These are phyloP conservation scores for Corythornis leucogaster DNA, from an alignment of 2,797 vertebrate genomes.

Conservation along the genomic window DNA sequence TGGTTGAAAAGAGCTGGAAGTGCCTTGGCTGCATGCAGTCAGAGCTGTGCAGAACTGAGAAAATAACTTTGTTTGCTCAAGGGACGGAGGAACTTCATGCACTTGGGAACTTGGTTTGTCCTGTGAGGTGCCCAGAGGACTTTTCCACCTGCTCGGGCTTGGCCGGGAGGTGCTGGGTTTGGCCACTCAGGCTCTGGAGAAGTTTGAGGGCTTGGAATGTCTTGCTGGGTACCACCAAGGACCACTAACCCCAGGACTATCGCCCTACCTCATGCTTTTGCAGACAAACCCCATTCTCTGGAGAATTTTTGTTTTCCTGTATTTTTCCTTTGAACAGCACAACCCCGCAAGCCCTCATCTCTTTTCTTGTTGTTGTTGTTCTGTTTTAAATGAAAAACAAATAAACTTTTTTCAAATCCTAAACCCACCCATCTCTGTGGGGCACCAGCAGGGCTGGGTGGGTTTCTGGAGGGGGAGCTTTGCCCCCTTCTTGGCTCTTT, in stretches of 20 bases:
- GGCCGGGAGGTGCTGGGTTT: background rate
- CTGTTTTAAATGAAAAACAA: background rate
- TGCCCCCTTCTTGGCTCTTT: rapidly evolving
- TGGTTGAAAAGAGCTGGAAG: background rate
- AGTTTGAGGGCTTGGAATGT: background rate
- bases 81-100: background rate
- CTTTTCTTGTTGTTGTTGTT: no score
- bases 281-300: background rate
- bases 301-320: background rate
- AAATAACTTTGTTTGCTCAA: background rate
- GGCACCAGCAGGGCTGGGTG: background rate
- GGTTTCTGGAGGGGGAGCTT: background rate
- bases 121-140: background rate
- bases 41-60: rapidly evolving
- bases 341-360: no score
- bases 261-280: rapidly evolving
- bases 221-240: rapidly evolving
- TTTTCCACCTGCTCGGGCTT: background rate
- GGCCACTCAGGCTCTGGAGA: background rate
- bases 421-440: background rate
- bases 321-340: background rate
- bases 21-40: rapidly evolving
- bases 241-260: rapidly evolving
- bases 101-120: background rate
- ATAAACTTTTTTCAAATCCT: background rate